Percentiles rank a stretch among this genome's conserved stretches.
These are phyloP conservation scores for Eulemur mongoz DNA, from an alignment of 2,797 vertebrate genomes.

Conservation along the genomic window DNA sequence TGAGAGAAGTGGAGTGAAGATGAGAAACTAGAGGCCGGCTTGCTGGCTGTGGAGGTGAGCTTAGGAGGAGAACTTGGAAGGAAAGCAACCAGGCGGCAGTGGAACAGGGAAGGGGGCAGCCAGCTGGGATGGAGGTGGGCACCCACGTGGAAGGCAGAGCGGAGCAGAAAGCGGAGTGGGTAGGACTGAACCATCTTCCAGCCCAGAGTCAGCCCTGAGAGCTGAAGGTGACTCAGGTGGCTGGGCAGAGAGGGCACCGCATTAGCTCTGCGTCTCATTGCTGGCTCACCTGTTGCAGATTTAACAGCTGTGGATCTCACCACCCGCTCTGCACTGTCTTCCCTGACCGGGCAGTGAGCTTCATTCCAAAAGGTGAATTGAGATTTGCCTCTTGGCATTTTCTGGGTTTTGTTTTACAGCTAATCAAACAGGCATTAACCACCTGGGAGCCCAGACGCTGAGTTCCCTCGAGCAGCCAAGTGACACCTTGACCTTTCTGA, in stretches of 20 bases:
- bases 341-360: slow-evolving; percentile 33
- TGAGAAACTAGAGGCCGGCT: background rate
- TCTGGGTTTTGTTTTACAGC: slow-evolving; percentile 72
- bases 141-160: background rate
- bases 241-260: background rate
- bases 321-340: fast-evolving
- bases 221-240: background rate
- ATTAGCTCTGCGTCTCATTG: background rate
- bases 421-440: slow-evolving; percentile 72
- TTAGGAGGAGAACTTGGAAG: background rate
- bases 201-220: background rate
- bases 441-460: slow-evolving; percentile 51
- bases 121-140: background rate
- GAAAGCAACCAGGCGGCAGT: background rate
- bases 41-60: background rate
- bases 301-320: background rate
- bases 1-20: background rate
- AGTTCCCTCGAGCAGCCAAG: slow-evolving; percentile 34
- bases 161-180: background rate
- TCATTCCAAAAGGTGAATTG: slow-evolving; percentile 40
- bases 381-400: slow-evolving; percentile 71
- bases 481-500: slow-evolving; percentile 64
- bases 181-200: background rate
- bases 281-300: background rate
- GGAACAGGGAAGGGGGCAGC: fast-evolving